A percentile compares a stretch with the other conserved stretches of the same genome.
Evolutionary conservation across 2,113 vertebrate genomes (phyloP).

Genomic region (Uria aalge): DNA sequence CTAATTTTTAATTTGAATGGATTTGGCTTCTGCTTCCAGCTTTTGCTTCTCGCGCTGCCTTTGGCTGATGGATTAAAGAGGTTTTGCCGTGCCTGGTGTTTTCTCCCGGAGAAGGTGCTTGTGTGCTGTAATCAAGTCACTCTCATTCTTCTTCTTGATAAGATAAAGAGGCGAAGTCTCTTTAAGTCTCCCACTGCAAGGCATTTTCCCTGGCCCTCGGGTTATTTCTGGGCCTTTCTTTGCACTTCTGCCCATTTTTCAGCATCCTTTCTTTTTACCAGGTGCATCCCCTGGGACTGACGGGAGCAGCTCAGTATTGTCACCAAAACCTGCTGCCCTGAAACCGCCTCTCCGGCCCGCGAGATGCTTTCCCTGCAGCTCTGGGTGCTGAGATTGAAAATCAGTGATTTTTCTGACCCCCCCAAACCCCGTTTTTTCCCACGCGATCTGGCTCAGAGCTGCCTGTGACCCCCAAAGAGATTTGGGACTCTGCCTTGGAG

Average conservation of each 20-base stretch:
- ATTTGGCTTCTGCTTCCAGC: constrained; percentile 16
- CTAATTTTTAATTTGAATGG: not conserved
- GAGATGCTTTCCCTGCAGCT: not conserved
- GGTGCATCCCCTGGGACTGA: not conserved
- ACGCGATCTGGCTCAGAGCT: not conserved
- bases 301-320: not conserved
- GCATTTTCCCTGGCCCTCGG: not conserved
- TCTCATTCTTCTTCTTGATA: constrained; percentile 50
- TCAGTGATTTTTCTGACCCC: not conserved
- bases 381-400: not conserved
- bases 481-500: not conserved
- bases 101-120: not conserved
- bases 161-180: constrained; percentile 29
- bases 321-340: not conserved
- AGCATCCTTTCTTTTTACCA: not conserved
- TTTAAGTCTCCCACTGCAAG: not conserved
- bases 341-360: fast-evolving
- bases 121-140: constrained; percentile 13
- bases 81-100: not conserved
- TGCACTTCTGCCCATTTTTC: not conserved
- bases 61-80: constrained; percentile 16
- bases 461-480: not conserved
- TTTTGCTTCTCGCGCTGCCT: not conserved
- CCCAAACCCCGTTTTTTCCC: not conserved
- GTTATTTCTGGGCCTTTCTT: constrained; percentile 4